phyloP scores from a whole-genome alignment of 1,140 invertebrate species.

The Bombus polaris region DNA sequence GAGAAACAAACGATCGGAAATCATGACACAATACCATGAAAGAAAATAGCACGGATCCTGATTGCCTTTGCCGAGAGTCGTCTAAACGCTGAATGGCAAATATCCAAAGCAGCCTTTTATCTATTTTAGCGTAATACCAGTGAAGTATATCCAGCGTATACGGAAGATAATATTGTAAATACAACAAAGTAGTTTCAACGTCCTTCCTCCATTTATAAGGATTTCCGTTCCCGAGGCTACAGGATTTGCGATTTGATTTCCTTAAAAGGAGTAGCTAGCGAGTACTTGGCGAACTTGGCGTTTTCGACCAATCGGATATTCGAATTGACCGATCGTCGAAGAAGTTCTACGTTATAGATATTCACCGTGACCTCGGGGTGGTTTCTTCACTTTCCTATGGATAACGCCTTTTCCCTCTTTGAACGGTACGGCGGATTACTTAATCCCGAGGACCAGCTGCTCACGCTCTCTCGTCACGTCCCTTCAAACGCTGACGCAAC shows the following conservation, averaged over 20 bases:
- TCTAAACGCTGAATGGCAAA: slow-evolving; percentile 35
- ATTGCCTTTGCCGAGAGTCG: slow-evolving; percentile 8
- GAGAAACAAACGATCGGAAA: neutral
- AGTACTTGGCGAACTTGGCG: neutral
- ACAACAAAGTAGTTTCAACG: neutral
- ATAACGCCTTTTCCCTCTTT: neutral
- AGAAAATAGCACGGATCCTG: slow-evolving; percentile 18
- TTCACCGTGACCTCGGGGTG: slow-evolving; percentile 17
- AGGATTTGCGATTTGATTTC: slow-evolving; percentile 44
- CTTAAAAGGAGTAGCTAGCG: slow-evolving; percentile 27
- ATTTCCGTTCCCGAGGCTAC: neutral
- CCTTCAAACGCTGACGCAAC: slow-evolving; percentile 39
- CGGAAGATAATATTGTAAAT: neutral
- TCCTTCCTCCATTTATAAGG: slow-evolving; percentile 17
- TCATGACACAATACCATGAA: neutral
- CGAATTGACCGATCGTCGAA: neutral
- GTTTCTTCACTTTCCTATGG: neutral
- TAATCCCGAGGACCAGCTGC: slow-evolving; percentile 34
- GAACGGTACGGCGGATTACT: slow-evolving; percentile 35
- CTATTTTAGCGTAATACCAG: slow-evolving; percentile 7
- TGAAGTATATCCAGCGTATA: neutral
- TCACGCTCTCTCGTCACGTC: slow-evolving; percentile 41
- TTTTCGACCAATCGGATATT: slow-evolving; percentile 5
- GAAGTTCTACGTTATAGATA: slow-evolving; percentile 25
- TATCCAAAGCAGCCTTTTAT: slow-evolving; percentile 36